These are phyloP conservation scores for Andrena haemorrhoa DNA, from an alignment of 2,888 invertebrate genomes.

Conservation along the genomic window DNA sequence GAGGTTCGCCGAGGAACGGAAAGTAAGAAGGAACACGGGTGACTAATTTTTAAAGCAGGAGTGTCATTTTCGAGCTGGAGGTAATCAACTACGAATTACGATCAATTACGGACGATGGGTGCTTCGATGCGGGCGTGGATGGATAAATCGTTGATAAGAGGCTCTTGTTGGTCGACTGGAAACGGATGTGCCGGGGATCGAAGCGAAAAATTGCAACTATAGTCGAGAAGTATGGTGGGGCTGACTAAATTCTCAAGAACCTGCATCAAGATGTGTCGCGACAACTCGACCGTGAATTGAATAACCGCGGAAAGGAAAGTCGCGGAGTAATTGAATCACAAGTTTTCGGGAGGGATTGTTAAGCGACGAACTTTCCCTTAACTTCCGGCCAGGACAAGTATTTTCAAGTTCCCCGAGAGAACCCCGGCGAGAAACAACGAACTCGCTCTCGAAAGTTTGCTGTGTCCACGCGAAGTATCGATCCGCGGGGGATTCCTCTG, in stretches of 20 bases:
- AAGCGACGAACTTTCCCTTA: neutral
- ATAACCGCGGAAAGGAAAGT: neutral
- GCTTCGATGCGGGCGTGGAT: slow-evolving; percentile 39
- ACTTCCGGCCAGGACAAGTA: neutral
- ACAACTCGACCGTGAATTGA: neutral
- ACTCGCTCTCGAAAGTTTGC: slow-evolving; percentile 27
- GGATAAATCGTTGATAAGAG: slow-evolving; percentile 9
- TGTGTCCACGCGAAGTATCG: slow-evolving; percentile 44
- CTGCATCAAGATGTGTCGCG: neutral
- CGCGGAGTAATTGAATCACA: slow-evolving; percentile 1
- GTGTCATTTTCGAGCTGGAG: too few relatives aligned
- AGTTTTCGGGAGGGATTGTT: neutral
- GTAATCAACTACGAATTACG: slow-evolving; percentile 5
- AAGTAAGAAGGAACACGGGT: neutral
- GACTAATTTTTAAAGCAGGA: too few relatives aligned
- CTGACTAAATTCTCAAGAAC: neutral
- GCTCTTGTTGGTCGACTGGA: neutral
- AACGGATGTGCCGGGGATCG: slow-evolving; percentile 17
- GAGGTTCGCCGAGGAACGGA: neutral
- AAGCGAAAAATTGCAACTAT: neutral
- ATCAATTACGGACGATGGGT: slow-evolving; percentile 34
- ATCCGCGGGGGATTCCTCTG: slow-evolving; percentile 41
- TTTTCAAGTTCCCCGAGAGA: neutral
- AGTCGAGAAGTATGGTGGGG: neutral
- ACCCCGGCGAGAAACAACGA: slow-evolving; percentile 3